Conservation (phyloP, 2,797 vertebrate species). For the Podarcis lilfordi region DNA sequence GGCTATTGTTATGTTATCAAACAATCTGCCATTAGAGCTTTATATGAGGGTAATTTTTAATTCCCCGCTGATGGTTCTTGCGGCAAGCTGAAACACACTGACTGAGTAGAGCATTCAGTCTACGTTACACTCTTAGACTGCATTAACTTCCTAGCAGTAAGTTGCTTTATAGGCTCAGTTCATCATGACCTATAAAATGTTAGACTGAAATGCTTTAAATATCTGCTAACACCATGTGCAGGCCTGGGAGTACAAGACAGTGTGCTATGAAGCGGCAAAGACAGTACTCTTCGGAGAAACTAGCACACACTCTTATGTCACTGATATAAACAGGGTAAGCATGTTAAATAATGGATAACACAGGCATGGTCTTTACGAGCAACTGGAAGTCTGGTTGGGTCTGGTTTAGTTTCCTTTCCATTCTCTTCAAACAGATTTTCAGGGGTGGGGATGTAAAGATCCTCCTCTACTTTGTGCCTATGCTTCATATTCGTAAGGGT, state of each 20-base stretch:
- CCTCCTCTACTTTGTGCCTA: constrained; percentile 33
- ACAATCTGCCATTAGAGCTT: constrained; percentile 28
- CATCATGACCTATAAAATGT: constrained; percentile 86
- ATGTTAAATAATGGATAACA: constrained; percentile 79
- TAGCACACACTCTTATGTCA: constrained; percentile 80
- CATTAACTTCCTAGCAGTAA: constrained; percentile 75
- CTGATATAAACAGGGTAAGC: constrained; percentile 86
- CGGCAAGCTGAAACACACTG: constrained; percentile 56
- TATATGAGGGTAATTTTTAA: background rate
- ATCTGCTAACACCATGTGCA: constrained; percentile 80
- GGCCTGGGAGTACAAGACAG: constrained; percentile 78
- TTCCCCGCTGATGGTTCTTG: constrained; percentile 33
- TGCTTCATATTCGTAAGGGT: constrained; percentile 28
- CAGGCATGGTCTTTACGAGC: constrained; percentile 57
- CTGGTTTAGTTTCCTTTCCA: constrained; percentile 29
- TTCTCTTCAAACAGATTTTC: background rate
- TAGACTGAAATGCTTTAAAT: constrained; percentile 88
- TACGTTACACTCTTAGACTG: constrained; percentile 55
- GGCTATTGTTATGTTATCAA: constrained; percentile 16
- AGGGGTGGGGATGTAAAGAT: background rate
- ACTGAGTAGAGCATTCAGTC: constrained; percentile 37
- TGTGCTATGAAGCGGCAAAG: constrained; percentile 83
- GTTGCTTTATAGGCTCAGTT: constrained; percentile 80
- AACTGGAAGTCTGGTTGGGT: constrained; percentile 32
- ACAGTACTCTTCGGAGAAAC: constrained; percentile 81